Base-by-base conservation (phyloP, 2,797 vertebrate species). In the Yasuhikotakia modesta region DNA sequence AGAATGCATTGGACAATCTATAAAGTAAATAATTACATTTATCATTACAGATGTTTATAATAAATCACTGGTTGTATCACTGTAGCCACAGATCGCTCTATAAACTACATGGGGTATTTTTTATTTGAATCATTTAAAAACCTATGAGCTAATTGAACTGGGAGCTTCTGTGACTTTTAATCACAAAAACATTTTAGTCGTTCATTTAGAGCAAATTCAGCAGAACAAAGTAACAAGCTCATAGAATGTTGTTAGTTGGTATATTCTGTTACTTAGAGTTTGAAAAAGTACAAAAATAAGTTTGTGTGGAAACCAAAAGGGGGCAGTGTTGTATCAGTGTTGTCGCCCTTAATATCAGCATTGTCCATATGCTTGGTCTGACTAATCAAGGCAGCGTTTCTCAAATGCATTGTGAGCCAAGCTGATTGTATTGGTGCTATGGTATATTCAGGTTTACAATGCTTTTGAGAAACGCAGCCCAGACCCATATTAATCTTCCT, bases 261-360 rank as follows among this genome's bases (percentile, higher is more conserved):
- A 43, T 43, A 43, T 43, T 43, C 8, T 43, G 39, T 43, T 43
- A 43, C 1, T 43, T 43, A 46, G 45, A 14, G 45, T 48, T 17
- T 5, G 2, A 11, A 0, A 55, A 19, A 21, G 19, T 30, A 3
- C 21, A n/a, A 5, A 55, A 52, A n/a, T 63, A 3, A 35, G 66
- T 43, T 22, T 71, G 45, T 27, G 19, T 39, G 70, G 43, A 78
- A 50, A 45, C 87, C 92, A 92, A 32, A 77, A 61, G 93, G 84
- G 89, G 91, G 91, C 90, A 92, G 88, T 90, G 87, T 89, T 90
- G 88, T 70, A 87, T 85, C 82, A 86, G 81, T 4, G 6, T n/a
- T n/a, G 11, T 78, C 27, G 4, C 27, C 27, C 43, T 1, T 43
- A 43, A 11, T 11, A 43, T 43, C 7, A 1, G 8, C 8, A 11